phyloP scores from a whole-genome alignment of 2,797 vertebrate species.

The Linurgus olivaceus region DNA sequence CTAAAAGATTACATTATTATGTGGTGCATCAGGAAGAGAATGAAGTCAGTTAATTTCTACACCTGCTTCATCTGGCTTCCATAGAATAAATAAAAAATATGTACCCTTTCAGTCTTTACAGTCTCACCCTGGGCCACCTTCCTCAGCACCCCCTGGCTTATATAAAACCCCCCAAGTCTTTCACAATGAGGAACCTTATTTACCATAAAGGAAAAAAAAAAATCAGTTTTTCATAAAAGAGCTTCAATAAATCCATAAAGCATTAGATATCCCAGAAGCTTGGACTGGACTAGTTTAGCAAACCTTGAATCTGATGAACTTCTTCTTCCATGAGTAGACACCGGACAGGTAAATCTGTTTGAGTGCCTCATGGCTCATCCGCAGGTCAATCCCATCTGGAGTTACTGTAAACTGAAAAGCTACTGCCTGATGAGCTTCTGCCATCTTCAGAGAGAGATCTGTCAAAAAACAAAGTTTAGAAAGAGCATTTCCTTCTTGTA shows the following conservation, averaged over 20 bases:
- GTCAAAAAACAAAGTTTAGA: neutral
- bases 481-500: neutral
- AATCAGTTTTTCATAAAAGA: neutral
- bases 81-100: neutral
- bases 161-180: neutral
- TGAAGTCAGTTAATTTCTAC: neutral
- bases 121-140: neutral
- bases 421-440: conserved; percentile 98
- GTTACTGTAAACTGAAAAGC: conserved; percentile 96
- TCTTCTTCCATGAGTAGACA: conserved; percentile 97
- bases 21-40: neutral
- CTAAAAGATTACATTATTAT: neutral
- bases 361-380: conserved; percentile 93
- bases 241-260: neutral
- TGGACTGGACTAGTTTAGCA: neutral
- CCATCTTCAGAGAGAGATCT: conserved; percentile 79
- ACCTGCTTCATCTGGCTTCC: neutral
- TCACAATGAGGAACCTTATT: neutral
- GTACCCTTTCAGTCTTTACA: neutral
- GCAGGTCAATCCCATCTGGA: conserved; percentile 92
- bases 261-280: neutral
- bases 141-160: neutral
- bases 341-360: conserved; percentile 96
- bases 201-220: neutral
- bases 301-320: conserved; percentile 96